phyloP scores from a whole-genome alignment of 2,113 vertebrate genomes.

The Poicephalus gulielmi region DNA sequence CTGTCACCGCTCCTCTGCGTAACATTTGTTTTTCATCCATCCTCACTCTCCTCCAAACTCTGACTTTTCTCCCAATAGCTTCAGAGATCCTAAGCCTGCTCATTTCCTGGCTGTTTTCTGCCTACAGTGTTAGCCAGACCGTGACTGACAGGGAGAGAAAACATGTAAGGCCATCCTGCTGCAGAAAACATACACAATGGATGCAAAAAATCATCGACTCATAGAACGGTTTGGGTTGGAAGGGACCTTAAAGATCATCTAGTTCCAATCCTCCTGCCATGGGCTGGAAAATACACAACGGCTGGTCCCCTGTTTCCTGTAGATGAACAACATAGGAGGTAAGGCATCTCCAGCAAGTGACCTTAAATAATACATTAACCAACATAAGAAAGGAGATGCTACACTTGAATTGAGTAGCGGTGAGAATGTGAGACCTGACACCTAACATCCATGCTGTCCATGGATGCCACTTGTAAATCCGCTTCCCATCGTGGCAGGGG shows the following conservation, averaged over 20 bases:
- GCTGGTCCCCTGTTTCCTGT: neutral
- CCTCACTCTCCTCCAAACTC: neutral
- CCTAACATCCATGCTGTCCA: neutral
- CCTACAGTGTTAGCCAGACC: neutral
- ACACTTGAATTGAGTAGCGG: neutral
- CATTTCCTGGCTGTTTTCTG: neutral
- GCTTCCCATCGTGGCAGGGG: neutral
- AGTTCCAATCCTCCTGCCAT: neutral
- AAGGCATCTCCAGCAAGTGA: neutral
- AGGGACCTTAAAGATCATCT: neutral
- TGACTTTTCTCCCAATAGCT: neutral
- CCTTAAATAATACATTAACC: neutral
- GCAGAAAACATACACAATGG: neutral
- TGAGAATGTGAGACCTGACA: neutral
- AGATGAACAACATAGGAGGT: neutral
- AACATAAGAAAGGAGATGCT: neutral
- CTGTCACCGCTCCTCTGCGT: neutral
- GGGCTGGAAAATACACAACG: neutral
- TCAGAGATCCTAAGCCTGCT: neutral
- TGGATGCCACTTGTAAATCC: neutral
- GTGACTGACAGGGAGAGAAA: neutral
- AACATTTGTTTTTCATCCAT: neutral
- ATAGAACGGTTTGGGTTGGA: neutral
- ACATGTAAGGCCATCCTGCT: neutral
- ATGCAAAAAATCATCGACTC: neutral